Base-by-base conservation (phyloP, 2,888 invertebrate genomes). In the Pollenia griseotomentosa region DNA sequence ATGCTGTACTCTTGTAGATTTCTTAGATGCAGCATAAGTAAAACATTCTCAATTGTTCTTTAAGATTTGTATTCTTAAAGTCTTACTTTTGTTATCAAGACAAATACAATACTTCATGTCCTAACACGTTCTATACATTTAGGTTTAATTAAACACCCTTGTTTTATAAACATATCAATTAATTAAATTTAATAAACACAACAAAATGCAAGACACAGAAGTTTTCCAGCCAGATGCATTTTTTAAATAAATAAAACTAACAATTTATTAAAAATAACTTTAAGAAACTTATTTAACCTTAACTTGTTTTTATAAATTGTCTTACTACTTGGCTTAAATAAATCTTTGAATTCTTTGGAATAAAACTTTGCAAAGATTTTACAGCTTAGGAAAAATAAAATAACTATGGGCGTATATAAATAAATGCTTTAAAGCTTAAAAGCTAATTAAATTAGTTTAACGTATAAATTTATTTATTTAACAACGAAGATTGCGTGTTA, bases 361-460 rank as follows among this genome's bases (percentile, higher is more conserved):
- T 46, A 48, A 40, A 61, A 19, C 11, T 57, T 8, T 19, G 16
- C 19, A 23, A 71, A 19, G 1, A 33, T 33, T 33, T 33, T 33
- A 0, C 33, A 33, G 33, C 33, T 33, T 33, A 33, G 33, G 33
- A n/a, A 61, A 68, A 42, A 51, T 16, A 19, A 51, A 55, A 71
- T 11, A 83, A 70, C 73, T 83, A 85, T 87, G 87, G 87, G 87
- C 85, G 87, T 87, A 68, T 73, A 80, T 68, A 77, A 73, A 80
- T 68, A 77, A 73, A 70, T 42, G 33, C 66, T 46, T 63, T 73
- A 70, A 82, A 65, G 77, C 57, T 82, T 74, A 85, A 87, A 74
- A 85, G 61, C 77, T 87, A 87, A 87, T 87, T 87, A 78, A 85
- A 87, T 87, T 87, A 87, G 87, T 63, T 80, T 74, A 80, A 80